Evolutionary conservation across 2,888 invertebrate species (phyloP), one percentile per base, ranked within the genome.

Genomic region (Pseudolycoriella hygida): DNA sequence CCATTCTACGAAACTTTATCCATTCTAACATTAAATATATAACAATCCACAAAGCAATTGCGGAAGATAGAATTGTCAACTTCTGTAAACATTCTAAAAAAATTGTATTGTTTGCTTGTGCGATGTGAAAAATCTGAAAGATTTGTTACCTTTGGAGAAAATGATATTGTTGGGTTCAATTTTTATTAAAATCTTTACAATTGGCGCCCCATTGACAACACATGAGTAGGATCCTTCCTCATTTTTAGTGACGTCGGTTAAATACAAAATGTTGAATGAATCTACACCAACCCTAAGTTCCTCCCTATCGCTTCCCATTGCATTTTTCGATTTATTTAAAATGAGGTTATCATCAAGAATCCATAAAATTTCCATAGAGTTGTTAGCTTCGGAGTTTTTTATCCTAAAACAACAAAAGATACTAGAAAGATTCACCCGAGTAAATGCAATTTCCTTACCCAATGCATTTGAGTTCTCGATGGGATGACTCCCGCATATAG

Each of bases 311-410:
- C 10, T 42, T 12, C 14, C 42, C 2, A n/a, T 12, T 14, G n/a
- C 2, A 20, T 30, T 25, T n/a, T 11, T 18, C 14, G 42, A 18
- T 30, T 30, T 25, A 30, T 42, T 42, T 12, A 42, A 15, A 8
- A 42, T 2, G 2, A 17, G 20, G 8, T 42, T 11, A 5, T 42
- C 42, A 30, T 42, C 25, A 11, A n/a, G 6, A 6, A 42, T 30
- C 42, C 42, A 42, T 25, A 42, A 4, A n/a, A 42, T 42, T 15
- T 42, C 42, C 11, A 17, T 15, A 5, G 40, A 40, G 12, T 40
- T 40, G 4, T 17, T 12, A 15, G 40, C 34, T 8, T 8, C 15
- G 5, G 12, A 14, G 34, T 12, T 14, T 8, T 34, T 34, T 12
- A 12, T 4, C 11, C 12, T 34, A 12, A 4, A 34, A 34, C 12